Conservation (phyloP, 2,797 vertebrate species). For the Phalloptychus januarius region DNA sequence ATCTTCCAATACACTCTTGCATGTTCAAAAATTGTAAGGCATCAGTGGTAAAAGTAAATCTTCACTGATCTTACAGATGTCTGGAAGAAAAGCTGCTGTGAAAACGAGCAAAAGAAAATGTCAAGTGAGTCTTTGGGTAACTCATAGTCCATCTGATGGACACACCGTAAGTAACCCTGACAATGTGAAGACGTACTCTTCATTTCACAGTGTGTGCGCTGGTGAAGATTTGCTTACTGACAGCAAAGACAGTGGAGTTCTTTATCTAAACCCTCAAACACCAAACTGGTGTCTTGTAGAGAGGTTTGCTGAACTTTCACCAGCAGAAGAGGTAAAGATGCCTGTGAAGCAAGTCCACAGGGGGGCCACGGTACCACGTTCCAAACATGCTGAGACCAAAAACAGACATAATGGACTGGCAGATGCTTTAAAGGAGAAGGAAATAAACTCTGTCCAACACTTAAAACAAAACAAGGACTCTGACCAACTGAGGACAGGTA, state of each 20-base stretch:
- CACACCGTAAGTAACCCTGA: constrained; percentile 24
- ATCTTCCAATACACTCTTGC: not conserved
- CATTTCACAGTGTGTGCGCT: constrained; percentile 5
- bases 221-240: constrained; percentile 21
- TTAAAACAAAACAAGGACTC: constrained; percentile 21
- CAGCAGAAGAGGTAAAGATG: constrained; percentile 15
- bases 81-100: constrained; percentile 37
- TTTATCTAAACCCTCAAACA: constrained; percentile 71
- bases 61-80: constrained; percentile 19
- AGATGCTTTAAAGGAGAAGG: constrained; percentile 13
- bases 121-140: constrained; percentile 30
- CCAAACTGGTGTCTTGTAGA: constrained; percentile 60
- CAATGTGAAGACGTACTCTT: constrained; percentile 6
- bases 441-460: constrained; percentile 16
- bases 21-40: not conserved
- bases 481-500: constrained; percentile 18
- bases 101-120: constrained; percentile 57
- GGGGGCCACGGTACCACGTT: not conserved
- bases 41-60: not conserved
- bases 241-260: constrained; percentile 40
- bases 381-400: constrained; percentile 15
- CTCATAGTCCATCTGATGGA: constrained; percentile 19
- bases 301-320: constrained; percentile 57
- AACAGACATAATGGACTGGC: constrained; percentile 3
- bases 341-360: constrained; percentile 9